Base-by-base conservation (phyloP, 2,113 vertebrate genomes). In the Ivindomyrus marchei region DNA sequence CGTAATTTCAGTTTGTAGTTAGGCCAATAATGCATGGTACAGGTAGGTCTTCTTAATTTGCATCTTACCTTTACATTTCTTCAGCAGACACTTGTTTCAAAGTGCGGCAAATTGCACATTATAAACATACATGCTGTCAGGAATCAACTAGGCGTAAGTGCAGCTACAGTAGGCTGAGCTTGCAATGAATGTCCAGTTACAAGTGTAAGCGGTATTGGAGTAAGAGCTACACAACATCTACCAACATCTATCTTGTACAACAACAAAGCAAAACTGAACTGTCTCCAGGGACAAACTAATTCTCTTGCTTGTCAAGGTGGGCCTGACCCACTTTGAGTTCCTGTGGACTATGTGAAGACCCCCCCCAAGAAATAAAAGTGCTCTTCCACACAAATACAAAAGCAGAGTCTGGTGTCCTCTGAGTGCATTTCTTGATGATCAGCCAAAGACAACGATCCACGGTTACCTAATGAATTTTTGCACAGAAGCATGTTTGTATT, bases 401-500 rank as follows among this genome's bases (percentile, higher is more conserved):
- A 52, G 27, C 17, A 53, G 19, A 19, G n/a, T 4, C n/a, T 19
- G 45, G 45, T 53, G 27, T 47, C n/a, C 49, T 52, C 27, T 27
- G 9, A 85, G 19, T 85, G 45, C 10, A 15, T 27, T 36, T 42
- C 19, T 17, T 46, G 89, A 45, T 84, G 42, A 56, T 85, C 31
- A 21, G 77, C 77, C 74, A 24, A 80, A 80, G 45, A 88, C 39
- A 52, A 9, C 19, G 7, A 52, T 47, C 45, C 88, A 36, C n/a
- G 36, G 42, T 10, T 85, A n/a, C 45, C 83, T 21, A 85, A 42
- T 45, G 47, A 53, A 15, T 89, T 91, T 85, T 74, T 88, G 46
- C 86, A 31, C 50, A 58, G 17, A 85, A 45, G 17, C 19, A 39
- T 88, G 50, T 53, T 90, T 89, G 90, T 92, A 92, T 92, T 93